Base-by-base conservation (phyloP, 2,113 vertebrate genomes). In the Equus przewalskii region DNA sequence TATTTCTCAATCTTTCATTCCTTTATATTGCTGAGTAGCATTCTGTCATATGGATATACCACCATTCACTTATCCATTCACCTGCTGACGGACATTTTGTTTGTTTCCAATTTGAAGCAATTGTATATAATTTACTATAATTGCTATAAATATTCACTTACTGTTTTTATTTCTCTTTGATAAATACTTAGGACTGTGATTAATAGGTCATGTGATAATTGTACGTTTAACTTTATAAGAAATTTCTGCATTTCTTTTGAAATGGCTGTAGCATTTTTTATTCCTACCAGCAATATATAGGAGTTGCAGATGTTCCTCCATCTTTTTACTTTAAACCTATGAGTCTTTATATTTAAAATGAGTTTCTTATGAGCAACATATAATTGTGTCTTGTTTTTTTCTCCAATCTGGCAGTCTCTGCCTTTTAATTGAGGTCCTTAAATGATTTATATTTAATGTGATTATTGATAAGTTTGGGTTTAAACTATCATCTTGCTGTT, bases 91-190 rank as follows among this genome's bases (percentile, higher is more conserved):
- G 7, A 54, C 28, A 81, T 81, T 91, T 73, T 28, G 1, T 89
- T 96, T 89, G 14, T 75, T 72, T 95, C 28, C 51, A 80, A 6
- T 78, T 86, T 82, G 5, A 6, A 92, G 54, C 36, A 84, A 70
- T 88, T 93, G 49, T 44, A 7, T 79, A n/a, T 88, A 80, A 97
- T 91, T 94, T 79, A 13, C 44, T 93, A 41, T 36, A 87, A 82
- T n/a, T 67, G 15, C 69, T 83, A 73, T 78, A 83, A 92, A 83
- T 54, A 93, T 49, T 85, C 9, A 51, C 15, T 72, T 51, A 76
- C 8, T 41, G 4, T 41, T 87, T 96, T 84, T 93, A 51, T 89
- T 85, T 93, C 73, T 64, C n/a, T 93, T 87, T 89, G 21, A 56
- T 56, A 84, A 94, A 76, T 36, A 84, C 30, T 12, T 80, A 84